Conservation (phyloP, 2,888 invertebrate species). For the Pyrrhosoma nymphula region DNA sequence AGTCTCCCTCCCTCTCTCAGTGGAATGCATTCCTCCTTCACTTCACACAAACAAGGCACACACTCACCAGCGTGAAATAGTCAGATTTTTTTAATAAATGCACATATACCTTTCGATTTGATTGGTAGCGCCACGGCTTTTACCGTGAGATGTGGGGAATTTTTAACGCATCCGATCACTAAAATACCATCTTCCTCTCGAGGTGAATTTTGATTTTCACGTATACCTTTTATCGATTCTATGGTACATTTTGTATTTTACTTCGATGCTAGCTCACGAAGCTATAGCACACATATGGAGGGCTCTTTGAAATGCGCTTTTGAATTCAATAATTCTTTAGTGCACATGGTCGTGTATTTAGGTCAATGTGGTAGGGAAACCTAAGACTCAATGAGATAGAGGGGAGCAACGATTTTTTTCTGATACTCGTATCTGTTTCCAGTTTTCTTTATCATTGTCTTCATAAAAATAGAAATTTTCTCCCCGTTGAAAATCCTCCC, state of each 20-base stretch:
- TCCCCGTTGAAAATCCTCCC: no score
- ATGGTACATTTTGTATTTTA: background rate
- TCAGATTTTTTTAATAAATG: background rate
- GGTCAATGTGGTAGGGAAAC: background rate
- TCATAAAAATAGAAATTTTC: no score
- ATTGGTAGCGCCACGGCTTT: background rate
- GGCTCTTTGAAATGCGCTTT: background rate
- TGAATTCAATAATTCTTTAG: background rate
- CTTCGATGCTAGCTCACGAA: background rate
- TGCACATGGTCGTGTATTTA: background rate
- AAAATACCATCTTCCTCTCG: background rate
- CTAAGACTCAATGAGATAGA: no score
- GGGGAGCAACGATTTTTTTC: no score
- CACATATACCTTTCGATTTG: background rate
- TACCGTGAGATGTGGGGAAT: background rate
- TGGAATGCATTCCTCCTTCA: background rate
- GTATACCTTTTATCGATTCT: background rate
- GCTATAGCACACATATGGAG: background rate
- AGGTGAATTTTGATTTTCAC: background rate
- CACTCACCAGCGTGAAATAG: background rate
- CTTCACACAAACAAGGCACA: background rate
- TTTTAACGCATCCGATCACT: background rate
- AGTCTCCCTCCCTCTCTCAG: background rate
- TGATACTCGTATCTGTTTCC: no score
- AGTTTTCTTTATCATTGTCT: no score